Evolutionary conservation across 2,888 invertebrate species (phyloP), one percentile per base, ranked within the genome.

Genomic region (Diaprepes abbreviatus): DNA sequence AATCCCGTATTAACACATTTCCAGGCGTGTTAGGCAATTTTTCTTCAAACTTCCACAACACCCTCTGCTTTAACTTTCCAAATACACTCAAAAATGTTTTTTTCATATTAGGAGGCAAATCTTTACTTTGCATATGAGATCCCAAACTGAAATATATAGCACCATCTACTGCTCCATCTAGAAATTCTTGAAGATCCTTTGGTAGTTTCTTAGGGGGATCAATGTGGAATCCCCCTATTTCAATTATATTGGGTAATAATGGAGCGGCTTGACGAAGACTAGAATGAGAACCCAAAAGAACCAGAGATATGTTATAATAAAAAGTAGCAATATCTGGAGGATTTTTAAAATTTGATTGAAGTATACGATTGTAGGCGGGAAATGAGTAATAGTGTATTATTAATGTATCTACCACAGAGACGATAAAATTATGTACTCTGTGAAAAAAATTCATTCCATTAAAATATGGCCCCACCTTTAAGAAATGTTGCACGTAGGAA

Each of bases 41-140:
- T 9, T 60, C 60, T 28, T 60, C n/a, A n/a, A n/a, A n/a, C n/a
- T n/a, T n/a, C n/a, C n/a, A n/a, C n/a, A n/a, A n/a, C n/a, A n/a
- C n/a, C 48, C 28, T 60, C 21, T 60, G 31, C 2, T 60, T 45
- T 31, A 60, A 19, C 19, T 6, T 36, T 6, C 12, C 14, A n/a
- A 60, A 48, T 2, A 45, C 48, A 2, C 45, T 60, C 31, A 60
- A 3, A 19, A 60, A 33, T 7, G 17, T 35, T 17, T 28, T 45
- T 19, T 33, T 43, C 24, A 24, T 45, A 19, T 36, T 43, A 6
- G 17, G 43, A 2, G 60, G 35, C 28, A 60, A 38, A 48, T 60
- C 60, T 5, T 85, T 82, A 65, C 87, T 86, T 60, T 85, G 45
- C 6, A 60, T 16, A 16, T 48, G 33, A 1, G 60, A 45, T 9